Conservation (phyloP, 2,888 invertebrate species). For the Drosophila subquinaria region DNA sequence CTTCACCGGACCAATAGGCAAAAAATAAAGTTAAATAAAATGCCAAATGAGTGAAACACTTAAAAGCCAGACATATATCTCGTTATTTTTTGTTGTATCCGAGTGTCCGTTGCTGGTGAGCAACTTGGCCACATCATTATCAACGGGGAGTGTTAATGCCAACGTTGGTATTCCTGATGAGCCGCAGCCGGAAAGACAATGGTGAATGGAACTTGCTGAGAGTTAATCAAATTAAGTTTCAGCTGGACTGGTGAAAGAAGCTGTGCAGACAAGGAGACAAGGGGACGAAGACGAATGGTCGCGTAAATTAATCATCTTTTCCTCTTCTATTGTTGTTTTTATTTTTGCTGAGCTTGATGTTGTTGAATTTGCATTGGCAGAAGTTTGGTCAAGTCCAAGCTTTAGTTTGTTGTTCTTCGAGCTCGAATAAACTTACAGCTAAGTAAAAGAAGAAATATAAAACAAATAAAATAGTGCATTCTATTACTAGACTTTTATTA, state of each 20-base stretch:
- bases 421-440: background rate
- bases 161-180: constrained; percentile 50
- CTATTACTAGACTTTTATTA: too few relatives aligned
- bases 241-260: constrained; percentile 51
- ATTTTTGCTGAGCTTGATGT: constrained; percentile 1
- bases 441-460: too few relatives aligned
- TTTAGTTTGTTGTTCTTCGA: background rate
- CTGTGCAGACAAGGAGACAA: constrained; percentile 52
- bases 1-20: constrained; percentile 46
- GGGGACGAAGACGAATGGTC: constrained; percentile 41
- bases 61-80: constrained; percentile 48
- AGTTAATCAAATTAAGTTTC: constrained; percentile 79
- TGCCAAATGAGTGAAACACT: constrained; percentile 45
- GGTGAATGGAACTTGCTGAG: constrained; percentile 44
- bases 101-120: constrained; percentile 44
- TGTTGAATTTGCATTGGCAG: constrained; percentile 17
- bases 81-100: constrained; percentile 31
- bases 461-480: background rate
- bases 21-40: constrained; percentile 49
- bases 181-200: constrained; percentile 62
- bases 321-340: constrained; percentile 28
- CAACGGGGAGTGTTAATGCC: constrained; percentile 32
- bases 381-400: constrained; percentile 21
- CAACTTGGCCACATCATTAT: constrained; percentile 67
- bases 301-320: constrained; percentile 77